Evolutionary conservation across 2,113 vertebrate genomes (phyloP), one percentile per base, ranked within the genome.

Genomic region (Ammospiza nelsoni): DNA sequence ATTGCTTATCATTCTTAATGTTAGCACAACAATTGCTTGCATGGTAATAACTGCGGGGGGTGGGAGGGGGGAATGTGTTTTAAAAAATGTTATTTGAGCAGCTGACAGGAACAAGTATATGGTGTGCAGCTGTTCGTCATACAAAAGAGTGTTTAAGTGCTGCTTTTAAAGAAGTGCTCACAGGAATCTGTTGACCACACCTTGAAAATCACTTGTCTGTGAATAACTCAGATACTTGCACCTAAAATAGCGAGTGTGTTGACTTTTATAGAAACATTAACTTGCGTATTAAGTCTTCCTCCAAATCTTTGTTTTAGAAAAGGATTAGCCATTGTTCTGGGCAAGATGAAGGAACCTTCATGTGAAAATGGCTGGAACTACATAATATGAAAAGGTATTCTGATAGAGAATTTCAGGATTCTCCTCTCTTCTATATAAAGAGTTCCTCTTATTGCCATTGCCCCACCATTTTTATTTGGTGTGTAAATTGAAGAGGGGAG

Each of bases 61-160:
- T 12, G 3, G 29, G 12, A 5, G 7, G 15, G 4, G 4, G 4
- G 5, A 3, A 4, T 33, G 14, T 9, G 2, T 28, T 81, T 63
- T 68, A 29, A 37, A 82, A 93, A 76, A 5, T 3, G 6, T 20
- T 2, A 11, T 84, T 91, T 87, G 65, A 73, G 58, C 3, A 3
- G 24, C 35, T 39, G 54, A 76, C n/a, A 24, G 24, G 28, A 83
- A 12, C n/a, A 65, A 46, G 11, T 62, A 16, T 2, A 0, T 72
- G 23, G 5, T 79, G 29, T 74, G 43, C 61, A 59, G 43, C 46
- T 17, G 11, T 66, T 89, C 14, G 11, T 84, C 24, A 6, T 59
- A 37, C 19, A 58, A 8, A 80, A 52, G 27, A 69, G 35, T 16
- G 17, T 33, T 37, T 12, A 67, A 72, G 33, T 51, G 41, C 33